phyloP scores from a whole-genome alignment of 2,797 vertebrate genomes.

The Propithecus perrieri region DNA sequence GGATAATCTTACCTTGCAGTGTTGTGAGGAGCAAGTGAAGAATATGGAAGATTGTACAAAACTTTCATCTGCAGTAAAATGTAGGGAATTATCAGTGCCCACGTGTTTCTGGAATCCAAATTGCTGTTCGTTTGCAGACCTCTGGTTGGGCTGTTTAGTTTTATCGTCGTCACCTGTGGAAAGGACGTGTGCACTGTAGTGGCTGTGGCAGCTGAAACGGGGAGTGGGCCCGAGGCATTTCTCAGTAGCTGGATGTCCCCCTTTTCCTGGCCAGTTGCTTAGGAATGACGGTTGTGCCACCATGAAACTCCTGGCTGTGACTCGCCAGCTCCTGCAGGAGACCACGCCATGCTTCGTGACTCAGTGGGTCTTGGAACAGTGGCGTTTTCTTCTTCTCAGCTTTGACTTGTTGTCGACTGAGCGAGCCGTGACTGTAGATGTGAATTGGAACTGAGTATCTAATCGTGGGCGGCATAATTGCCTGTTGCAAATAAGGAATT shows the following conservation, averaged over 20 bases:
- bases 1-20: accelerated
- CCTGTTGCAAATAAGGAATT: too few relatives aligned
- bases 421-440: neutral
- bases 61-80: accelerated
- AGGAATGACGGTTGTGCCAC: accelerated
- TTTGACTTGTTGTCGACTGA: neutral
- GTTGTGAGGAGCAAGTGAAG: neutral
- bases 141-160: too few relatives aligned
- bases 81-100: accelerated
- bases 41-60: neutral
- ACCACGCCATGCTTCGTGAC: neutral
- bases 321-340: neutral
- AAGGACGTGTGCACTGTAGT: accelerated
- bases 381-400: neutral
- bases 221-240: neutral
- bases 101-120: accelerated
- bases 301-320: neutral
- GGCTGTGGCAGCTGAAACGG: accelerated
- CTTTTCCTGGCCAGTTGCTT: neutral
- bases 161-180: neutral
- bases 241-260: neutral
- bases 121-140: accelerated
- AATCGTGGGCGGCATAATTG: neutral
- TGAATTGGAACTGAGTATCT: neutral
- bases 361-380: neutral